Evolutionary conservation across 92 coral and sea anemone species (phyloP).

Genomic region (Porites divaricata): DNA sequence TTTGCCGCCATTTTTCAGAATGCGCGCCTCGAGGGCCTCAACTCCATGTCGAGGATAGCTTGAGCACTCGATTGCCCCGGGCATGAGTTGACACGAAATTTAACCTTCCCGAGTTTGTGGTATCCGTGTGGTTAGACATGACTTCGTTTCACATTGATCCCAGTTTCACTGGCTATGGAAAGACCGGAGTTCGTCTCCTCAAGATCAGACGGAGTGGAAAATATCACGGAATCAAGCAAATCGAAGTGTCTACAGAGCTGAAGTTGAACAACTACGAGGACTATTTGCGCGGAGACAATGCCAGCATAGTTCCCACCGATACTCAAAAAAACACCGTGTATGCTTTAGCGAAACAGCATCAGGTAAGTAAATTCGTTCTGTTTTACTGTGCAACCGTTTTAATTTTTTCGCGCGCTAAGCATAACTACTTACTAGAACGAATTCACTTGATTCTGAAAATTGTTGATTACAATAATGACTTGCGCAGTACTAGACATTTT

Average conservation of each 20-base stretch:
- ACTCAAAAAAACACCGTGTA: slow-evolving; percentile 84
- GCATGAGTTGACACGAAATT: not conserved
- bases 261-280: slow-evolving; percentile 67
- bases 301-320: slow-evolving; percentile 79
- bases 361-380: slow-evolving; percentile 34
- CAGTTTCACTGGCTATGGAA: slow-evolving; percentile 75
- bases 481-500: no score
- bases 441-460: no score
- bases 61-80: not conserved
- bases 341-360: slow-evolving; percentile 77
- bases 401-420: no score
- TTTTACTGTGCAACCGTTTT: not conserved
- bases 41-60: not conserved
- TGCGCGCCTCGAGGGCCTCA: slow-evolving; percentile 12
- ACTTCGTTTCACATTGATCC: slow-evolving; percentile 29
- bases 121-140: not conserved
- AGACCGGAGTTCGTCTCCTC: slow-evolving; percentile 78
- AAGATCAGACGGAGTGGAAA: slow-evolving; percentile 76
- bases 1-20: slow-evolving; percentile 86
- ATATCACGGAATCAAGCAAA: slow-evolving; percentile 78
- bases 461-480: no score
- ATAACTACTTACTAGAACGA: no score
- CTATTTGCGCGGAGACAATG: slow-evolving; percentile 67
- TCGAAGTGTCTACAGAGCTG: slow-evolving; percentile 80
- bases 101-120: no score